Evolutionary conservation across 64 coral and sea anemone species (phyloP).

Genomic region (Porites lutea): DNA sequence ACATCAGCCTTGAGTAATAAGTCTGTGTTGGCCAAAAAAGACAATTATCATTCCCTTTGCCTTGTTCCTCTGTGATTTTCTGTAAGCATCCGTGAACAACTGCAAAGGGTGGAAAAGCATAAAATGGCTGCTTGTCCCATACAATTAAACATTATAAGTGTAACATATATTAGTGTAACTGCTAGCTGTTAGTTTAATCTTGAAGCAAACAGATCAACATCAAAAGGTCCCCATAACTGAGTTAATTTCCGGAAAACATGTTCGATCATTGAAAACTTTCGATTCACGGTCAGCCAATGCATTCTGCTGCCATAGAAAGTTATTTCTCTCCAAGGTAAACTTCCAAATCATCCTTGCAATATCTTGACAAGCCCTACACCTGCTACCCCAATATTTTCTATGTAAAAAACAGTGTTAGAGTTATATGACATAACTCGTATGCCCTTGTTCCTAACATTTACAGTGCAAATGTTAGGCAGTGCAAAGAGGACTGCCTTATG

Average conservation of each 20-base stretch:
- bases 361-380: conserved; percentile 5
- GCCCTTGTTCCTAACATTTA: conserved; percentile 40
- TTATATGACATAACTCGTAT: conserved; percentile 9
- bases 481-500: conserved; percentile 38
- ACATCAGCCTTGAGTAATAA: not conserved
- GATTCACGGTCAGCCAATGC: conserved; percentile 36
- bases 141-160: not conserved
- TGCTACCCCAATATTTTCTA: conserved; percentile 58
- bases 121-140: conserved; percentile 31
- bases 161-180: too few species aligned
- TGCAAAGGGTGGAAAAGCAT: conserved; percentile 42
- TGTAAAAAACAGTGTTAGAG: conserved; percentile 25
- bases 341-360: conserved; percentile 33
- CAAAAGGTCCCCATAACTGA: not conserved
- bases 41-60: not conserved
- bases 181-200: not conserved
- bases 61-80: not conserved
- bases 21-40: conserved; percentile 19
- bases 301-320: conserved; percentile 32
- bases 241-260: not conserved
- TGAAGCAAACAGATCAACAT: conserved; percentile 17
- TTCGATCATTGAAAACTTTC: conserved; percentile 25
- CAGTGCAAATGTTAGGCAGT: too few species aligned
- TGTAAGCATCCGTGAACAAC: conserved; percentile 3
- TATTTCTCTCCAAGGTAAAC: not conserved